phyloP scores from a whole-genome alignment of 2,888 invertebrate genomes.

The Mesorhabditis sp. region DNA sequence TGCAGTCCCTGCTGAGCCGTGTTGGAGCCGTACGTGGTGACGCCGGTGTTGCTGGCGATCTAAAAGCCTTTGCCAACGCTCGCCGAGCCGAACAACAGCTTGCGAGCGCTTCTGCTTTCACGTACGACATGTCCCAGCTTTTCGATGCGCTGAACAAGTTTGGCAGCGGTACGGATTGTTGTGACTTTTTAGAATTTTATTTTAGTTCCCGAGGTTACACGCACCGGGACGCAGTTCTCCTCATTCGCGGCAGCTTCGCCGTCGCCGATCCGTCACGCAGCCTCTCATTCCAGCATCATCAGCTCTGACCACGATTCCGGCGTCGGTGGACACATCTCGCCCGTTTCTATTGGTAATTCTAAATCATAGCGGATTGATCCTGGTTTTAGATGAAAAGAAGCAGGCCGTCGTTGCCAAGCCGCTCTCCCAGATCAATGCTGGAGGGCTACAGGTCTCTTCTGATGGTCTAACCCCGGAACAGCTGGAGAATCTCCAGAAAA shows the following conservation, averaged over 20 bases:
- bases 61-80: not conserved
- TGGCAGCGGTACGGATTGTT: slow-evolving; percentile 12
- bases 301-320: slow-evolving; percentile 1
- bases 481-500: slow-evolving; percentile 47
- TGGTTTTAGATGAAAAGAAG: slow-evolving; percentile 32
- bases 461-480: slow-evolving; percentile 50
- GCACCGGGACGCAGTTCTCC: not conserved
- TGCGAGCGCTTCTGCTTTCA: slow-evolving; percentile 7
- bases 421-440: slow-evolving; percentile 29
- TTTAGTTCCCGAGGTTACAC: not conserved
- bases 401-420: slow-evolving; percentile 14
- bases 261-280: not conserved
- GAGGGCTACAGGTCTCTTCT: slow-evolving; percentile 47
- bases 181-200: not conserved
- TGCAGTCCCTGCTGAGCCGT: not conserved
- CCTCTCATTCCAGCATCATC: slow-evolving; percentile 4
- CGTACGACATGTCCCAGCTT: slow-evolving; percentile 14
- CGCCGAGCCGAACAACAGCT: slow-evolving; percentile 2
- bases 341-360: not conserved
- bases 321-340: slow-evolving; percentile 4
- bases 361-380: not conserved
- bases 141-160: slow-evolving; percentile 10
- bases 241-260: not conserved
- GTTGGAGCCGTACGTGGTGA: not conserved
- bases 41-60: not conserved